phyloP scores from a whole-genome alignment of 2,797 vertebrate genomes.

The Erethizon dorsatum region DNA sequence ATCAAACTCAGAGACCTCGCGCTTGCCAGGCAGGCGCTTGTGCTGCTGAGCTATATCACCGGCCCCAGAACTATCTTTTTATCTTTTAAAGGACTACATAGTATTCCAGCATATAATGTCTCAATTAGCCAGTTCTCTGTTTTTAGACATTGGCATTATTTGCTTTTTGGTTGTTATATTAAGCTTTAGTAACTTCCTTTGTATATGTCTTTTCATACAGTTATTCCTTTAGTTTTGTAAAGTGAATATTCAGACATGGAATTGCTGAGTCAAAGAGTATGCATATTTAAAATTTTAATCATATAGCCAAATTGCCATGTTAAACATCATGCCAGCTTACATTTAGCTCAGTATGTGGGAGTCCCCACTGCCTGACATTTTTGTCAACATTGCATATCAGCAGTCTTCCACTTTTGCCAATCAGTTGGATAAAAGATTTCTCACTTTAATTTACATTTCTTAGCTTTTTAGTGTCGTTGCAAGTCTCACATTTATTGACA shows the following conservation, averaged over 20 bases:
- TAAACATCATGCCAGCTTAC: background rate
- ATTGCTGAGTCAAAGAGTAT: background rate
- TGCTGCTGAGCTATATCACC: too few relatives aligned
- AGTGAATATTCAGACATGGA: constrained; percentile 4
- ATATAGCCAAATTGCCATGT: background rate
- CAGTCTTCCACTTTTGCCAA: background rate
- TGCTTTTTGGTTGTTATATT: constrained; percentile 17
- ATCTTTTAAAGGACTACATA: background rate
- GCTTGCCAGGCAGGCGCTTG: too few relatives aligned
- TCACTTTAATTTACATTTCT: background rate
- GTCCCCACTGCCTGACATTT: background rate
- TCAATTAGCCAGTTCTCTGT: background rate
- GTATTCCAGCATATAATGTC: background rate
- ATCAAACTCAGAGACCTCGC: too few relatives aligned
- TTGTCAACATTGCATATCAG: background rate
- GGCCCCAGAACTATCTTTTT: too few relatives aligned
- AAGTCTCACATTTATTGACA: background rate
- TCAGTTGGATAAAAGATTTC: background rate
- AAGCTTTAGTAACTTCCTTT: background rate
- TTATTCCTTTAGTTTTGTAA: background rate
- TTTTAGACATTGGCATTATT: constrained; percentile 45
- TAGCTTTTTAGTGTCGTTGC: constrained; percentile 39
- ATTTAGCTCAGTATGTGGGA: background rate
- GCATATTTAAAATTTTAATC: background rate
- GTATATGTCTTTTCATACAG: background rate